Conservation (phyloP, 2,113 vertebrate genomes). For the Epinephelus moara region DNA sequence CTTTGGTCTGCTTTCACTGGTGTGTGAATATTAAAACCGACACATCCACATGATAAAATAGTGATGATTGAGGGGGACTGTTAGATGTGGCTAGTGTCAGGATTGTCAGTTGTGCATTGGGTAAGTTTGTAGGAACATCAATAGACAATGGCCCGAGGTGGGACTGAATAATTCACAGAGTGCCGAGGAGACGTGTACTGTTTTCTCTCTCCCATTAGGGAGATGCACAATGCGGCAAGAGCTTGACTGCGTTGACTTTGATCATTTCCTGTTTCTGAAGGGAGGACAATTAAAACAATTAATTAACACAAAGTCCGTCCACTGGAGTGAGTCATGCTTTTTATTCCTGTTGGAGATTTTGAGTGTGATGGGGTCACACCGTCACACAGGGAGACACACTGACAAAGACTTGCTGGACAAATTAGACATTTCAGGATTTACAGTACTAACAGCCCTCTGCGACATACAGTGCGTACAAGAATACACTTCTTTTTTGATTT, state of each 20-base stretch:
- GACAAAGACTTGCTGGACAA: constrained; percentile 1
- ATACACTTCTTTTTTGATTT: not conserved
- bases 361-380: not conserved
- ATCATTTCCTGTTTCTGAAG: constrained; percentile 68
- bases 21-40: constrained; percentile 67
- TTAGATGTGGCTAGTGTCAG: constrained; percentile 55
- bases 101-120: constrained; percentile 62
- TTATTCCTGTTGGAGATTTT: constrained; percentile 32
- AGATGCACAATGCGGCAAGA: constrained; percentile 52
- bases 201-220: constrained; percentile 60
- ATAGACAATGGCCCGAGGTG: constrained; percentile 76
- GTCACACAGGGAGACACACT: not conserved
- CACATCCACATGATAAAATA: constrained; percentile 71
- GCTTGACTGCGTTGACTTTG: constrained; percentile 66
- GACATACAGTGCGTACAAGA: not conserved
- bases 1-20: constrained; percentile 46
- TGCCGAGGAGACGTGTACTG: constrained; percentile 56
- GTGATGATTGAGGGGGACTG: constrained; percentile 60
- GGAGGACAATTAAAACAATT: constrained; percentile 68
- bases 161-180: constrained; percentile 76
- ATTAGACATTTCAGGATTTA: not conserved
- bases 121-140: constrained; percentile 73
- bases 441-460: not conserved
- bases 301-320: constrained; percentile 58
- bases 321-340: constrained; percentile 37